Base-by-base conservation (phyloP, 2,113 vertebrate species). In the Melanostigma gelatinosum region DNA sequence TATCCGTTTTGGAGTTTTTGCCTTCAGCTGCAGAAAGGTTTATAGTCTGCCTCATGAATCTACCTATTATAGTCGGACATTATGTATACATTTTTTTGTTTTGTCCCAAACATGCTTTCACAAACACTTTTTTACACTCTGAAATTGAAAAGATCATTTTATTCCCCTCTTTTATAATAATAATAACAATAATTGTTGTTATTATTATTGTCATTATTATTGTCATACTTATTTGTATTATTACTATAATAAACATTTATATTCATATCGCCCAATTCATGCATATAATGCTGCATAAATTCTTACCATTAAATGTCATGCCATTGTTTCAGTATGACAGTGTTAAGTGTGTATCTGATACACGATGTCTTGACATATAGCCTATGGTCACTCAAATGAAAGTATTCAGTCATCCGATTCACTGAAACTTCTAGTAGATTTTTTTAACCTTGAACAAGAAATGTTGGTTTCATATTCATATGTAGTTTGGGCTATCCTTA, bases 401-500 rank as follows among this genome's bases (percentile, higher is more conserved):
- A 65, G 11, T n/a, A 52, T 42, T 8, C 7, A 46, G 15, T 27
- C 54, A 27, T 27, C 54, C 54, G 27, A 27, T 27, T 57, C n/a
- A 57, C 4, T 6, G 11, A 55, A 55, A 55, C 52, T 24, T 54
- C 20, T 20, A 60, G 32, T 52, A 38, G 27, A 6, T 0, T n/a
- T 4, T 38, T 22, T 60, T 8, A 24, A 29, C 44, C 32, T 32
- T 62, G 29, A 18, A 63, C 24, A 32, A 3, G 32, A 18, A 63
- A 44, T 34, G 4, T 20, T 27, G 0, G n/a, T 67, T 48, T 50
- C 18, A 54, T 18, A 6, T 55, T 32, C 8, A 58, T 13, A 6
- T 34, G 1, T 66, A 13, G 64, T 20, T 77, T 77, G 57, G 44
- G n/a, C 63, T 85, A 61, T 70, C 0, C 29, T 85, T 67, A 80